A percentile compares a stretch with the other conserved stretches of the same genome.
phyloP scores from a whole-genome alignment of 2,113 vertebrate genomes.

The Elanoides forficatus region DNA sequence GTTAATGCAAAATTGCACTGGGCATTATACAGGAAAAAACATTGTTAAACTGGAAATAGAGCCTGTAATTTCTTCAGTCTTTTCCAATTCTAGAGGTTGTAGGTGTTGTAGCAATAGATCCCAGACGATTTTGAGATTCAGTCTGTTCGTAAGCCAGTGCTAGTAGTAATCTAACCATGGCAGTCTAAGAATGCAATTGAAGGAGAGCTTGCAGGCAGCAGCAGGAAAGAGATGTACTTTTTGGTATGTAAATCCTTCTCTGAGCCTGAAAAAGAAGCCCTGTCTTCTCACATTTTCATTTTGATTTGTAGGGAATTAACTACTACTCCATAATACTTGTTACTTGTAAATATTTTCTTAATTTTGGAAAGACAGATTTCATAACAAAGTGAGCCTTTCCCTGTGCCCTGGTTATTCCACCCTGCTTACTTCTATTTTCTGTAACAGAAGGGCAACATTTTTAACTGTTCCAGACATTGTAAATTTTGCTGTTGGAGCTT shows the following conservation, averaged over 20 bases:
- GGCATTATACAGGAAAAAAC: neutral
- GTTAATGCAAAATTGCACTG: neutral
- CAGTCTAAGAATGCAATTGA: neutral
- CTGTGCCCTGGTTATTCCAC: neutral
- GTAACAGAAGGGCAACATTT: neutral
- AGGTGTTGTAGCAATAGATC: neutral
- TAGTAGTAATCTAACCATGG: neutral
- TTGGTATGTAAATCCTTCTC: neutral
- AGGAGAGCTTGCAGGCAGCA: neutral
- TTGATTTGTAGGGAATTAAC: neutral
- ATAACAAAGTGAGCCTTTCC: neutral
- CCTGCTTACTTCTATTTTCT: neutral
- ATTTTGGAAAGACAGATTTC: neutral
- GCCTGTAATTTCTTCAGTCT: neutral
- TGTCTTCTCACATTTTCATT: neutral
- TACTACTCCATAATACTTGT: neutral
- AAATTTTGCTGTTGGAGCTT: neutral
- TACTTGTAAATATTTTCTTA: neutral
- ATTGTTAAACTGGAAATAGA: neutral
- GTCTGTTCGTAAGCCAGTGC: neutral
- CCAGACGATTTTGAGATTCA: neutral
- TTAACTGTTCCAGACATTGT: neutral
- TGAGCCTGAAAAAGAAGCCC: neutral
- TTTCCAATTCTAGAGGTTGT: neutral
- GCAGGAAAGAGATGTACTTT: neutral